phyloP scores from a whole-genome alignment of 2,797 vertebrate species.

The Alca torda region DNA sequence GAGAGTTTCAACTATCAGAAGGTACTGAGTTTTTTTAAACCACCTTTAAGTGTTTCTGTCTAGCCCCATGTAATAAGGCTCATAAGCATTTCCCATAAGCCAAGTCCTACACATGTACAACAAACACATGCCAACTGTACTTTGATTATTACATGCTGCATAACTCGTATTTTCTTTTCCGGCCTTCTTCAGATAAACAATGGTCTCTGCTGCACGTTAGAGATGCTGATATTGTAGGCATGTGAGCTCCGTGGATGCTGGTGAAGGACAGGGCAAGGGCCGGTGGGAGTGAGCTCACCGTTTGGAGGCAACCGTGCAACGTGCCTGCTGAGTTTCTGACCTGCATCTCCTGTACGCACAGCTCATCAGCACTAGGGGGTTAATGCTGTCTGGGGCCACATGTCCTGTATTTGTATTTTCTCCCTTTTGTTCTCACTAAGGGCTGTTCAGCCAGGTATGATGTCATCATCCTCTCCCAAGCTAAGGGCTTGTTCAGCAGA shows the following conservation, averaged over 20 bases:
- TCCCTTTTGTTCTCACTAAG: background rate
- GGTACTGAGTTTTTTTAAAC: background rate
- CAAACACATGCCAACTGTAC: background rate
- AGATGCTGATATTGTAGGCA: background rate
- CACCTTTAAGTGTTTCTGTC: background rate
- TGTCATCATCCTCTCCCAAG: background rate
- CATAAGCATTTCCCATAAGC: background rate
- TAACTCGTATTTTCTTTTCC: background rate
- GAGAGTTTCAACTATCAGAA: background rate
- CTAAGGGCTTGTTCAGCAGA: background rate
- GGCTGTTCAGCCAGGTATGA: background rate
- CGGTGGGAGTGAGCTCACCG: background rate
- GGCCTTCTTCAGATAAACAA: background rate
- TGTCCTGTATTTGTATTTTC: rapidly evolving
- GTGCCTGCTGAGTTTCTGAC: background rate
- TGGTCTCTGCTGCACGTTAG: background rate
- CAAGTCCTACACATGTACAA: background rate
- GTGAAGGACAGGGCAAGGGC: background rate
- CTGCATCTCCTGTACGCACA: background rate
- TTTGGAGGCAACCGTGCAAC: background rate
- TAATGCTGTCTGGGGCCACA: background rate
- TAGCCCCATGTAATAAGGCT: background rate
- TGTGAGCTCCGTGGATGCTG: background rate
- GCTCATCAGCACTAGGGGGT: background rate
- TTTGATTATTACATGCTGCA: background rate